Evolutionary conservation across 2,113 vertebrate species (phyloP).

Genomic region (Proteles cristata): DNA sequence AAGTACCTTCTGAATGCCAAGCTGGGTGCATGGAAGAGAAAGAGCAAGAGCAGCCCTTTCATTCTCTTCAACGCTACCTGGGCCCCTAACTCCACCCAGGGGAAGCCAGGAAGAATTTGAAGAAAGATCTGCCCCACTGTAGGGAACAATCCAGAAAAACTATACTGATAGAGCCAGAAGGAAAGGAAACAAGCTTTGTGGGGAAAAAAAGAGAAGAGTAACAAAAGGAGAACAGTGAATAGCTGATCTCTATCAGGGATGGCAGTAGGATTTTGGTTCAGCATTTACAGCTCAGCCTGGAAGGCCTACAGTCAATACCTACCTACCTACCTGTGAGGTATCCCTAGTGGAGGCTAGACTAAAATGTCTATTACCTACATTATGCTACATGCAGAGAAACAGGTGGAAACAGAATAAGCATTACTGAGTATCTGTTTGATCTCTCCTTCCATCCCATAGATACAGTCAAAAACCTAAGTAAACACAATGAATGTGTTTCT

Average conservation of each 20-base stretch:
- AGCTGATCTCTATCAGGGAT: not conserved
- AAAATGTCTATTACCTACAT: not conserved
- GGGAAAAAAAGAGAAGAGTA: not conserved
- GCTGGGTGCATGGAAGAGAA: not conserved
- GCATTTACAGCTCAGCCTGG: not conserved
- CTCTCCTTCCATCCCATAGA: not conserved
- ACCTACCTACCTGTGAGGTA: not conserved
- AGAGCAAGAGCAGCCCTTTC: not conserved
- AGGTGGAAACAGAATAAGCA: not conserved
- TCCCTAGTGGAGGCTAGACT: not conserved
- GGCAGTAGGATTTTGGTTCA: not conserved
- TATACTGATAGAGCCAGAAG: not conserved
- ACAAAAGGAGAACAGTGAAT: constrained; percentile 12
- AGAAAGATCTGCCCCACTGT: not conserved
- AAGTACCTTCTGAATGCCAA: not conserved
- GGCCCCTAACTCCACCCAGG: not conserved
- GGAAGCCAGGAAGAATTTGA: not conserved
- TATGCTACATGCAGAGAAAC: not conserved
- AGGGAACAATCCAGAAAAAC: not conserved
- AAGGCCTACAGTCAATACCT: not conserved
- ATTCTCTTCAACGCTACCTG: not conserved
- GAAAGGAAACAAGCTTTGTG: not conserved
- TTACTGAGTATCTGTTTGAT: constrained; percentile 15
- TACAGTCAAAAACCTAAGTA: constrained; percentile 26
- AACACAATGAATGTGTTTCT: constrained; percentile 49